phyloP scores from a whole-genome alignment of 1,140 invertebrate genomes.

The Heterodera schachtii region DNA sequence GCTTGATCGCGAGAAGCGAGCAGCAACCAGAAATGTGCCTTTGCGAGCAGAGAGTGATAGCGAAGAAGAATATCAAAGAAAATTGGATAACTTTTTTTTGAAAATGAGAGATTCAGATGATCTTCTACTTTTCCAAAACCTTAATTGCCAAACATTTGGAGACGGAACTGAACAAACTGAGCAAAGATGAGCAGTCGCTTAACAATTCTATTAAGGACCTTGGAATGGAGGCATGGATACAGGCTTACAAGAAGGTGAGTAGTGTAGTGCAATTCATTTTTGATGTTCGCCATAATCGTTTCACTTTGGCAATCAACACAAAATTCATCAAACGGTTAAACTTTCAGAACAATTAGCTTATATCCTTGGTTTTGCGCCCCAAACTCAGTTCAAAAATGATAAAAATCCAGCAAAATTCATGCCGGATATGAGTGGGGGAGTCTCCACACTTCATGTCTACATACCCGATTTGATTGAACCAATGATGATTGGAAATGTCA shows the following conservation, averaged over 20 bases:
- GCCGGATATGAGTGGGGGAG: background rate
- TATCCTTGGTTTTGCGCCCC: background rate
- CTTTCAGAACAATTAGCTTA: background rate
- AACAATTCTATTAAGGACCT: background rate
- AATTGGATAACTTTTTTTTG: background rate
- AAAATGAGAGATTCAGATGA: background rate
- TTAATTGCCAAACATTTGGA: background rate
- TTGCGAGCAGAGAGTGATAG: background rate
- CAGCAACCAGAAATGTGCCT: background rate
- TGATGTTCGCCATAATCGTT: background rate
- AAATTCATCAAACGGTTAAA: background rate
- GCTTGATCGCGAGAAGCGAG: background rate
- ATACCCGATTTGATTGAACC: slow-evolving; percentile 36
- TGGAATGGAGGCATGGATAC: background rate
- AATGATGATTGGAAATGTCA: slow-evolving; percentile 20
- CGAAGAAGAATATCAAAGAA: background rate
- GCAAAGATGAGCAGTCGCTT: no score
- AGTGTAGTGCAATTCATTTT: background rate
- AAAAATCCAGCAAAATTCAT: background rate
- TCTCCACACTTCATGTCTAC: slow-evolving; percentile 30
- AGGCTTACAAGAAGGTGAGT: background rate
- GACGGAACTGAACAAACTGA: no score
- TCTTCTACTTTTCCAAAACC: background rate
- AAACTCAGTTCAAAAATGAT: background rate
- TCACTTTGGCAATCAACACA: background rate